Evolutionary conservation across 1,140 invertebrate genomes (phyloP), one percentile per base, ranked within the genome.

Genomic region (Mizuhopecten yessoensis): DNA sequence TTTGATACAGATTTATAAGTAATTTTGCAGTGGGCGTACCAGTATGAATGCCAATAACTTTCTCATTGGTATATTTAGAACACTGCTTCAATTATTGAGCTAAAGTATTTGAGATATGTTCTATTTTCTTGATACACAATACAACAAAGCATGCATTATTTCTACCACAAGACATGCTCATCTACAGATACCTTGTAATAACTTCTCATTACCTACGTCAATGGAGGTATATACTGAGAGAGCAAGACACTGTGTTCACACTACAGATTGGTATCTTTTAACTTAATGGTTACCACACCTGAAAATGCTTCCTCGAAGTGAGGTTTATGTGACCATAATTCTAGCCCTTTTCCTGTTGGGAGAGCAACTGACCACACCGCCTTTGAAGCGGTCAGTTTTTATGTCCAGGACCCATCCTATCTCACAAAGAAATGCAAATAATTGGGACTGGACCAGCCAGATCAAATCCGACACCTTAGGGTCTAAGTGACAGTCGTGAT

Each of bases 381-480:
- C 57, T 75, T 75, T 75, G 57, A 75, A 75, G 57, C 5, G 57
- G 17, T 75, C 57, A 75, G 57, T 29, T 75, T 75, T 75, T 75
- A 75, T 75, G 57, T 75, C 57, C 17, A 75, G 57, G 29, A 75
- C 57, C 57, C 57, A 75, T 75, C 57, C 57, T 75, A 75, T 75
- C 57, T 75, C 57, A 75, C 57, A 75, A 75, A 75, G 57, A 75
- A 75, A 75, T 75, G 57, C 57, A 75, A 75, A 75, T 75, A 75
- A 17, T 29, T 29, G 17, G 29, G 57, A 75, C 57, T 75, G 57
- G 36, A 75, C 57, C 57, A 15, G 57, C 5, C 57, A 75, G 1
- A 75, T 75, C 57, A 75, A 75, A 75, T n/a, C 29, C 1, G 9
- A 75, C 57, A 75, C 57, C 57, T 75, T 17, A 29, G 57, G 57